These are phyloP conservation scores for Parasteatoda tepidariorum DNA, from an alignment of 1,140 invertebrate genomes.

Conservation along the genomic window DNA sequence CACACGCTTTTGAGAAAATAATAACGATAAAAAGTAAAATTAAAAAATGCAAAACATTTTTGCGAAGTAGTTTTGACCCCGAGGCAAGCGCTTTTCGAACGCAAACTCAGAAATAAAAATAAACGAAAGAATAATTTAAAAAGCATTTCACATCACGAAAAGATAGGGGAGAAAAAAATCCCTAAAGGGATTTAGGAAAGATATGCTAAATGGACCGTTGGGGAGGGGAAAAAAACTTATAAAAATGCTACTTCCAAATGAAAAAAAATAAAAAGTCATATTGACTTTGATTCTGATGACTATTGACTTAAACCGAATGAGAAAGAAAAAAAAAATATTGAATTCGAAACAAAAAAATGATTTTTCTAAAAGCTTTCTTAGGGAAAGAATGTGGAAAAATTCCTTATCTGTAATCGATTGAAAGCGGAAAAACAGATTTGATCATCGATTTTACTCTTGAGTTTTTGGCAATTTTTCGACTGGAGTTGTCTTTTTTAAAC, in stretches of 20 bases:
- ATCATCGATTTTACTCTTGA: constrained; percentile 33
- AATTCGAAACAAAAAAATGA: neutral
- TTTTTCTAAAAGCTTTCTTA: constrained; percentile 22
- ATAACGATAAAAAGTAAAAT: too few species aligned
- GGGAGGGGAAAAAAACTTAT: neutral
- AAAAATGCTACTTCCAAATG: constrained; percentile 12
- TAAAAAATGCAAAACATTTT: too few species aligned
- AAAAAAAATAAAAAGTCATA: neutral
- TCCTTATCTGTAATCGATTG: constrained; percentile 39
- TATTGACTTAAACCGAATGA: constrained; percentile 22
- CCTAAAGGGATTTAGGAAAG: neutral
- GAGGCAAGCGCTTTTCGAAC: too few species aligned
- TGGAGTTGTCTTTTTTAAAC: neutral
- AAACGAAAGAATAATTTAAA: too few species aligned
- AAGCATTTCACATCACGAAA: too few species aligned
- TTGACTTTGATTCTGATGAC: constrained; percentile 43
- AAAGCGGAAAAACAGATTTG: constrained; percentile 27
- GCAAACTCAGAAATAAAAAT: neutral
- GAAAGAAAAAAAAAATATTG: constrained; percentile 1
- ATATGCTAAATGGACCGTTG: constrained; percentile 29
- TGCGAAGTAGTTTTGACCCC: too few species aligned
- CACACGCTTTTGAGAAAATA: too few species aligned
- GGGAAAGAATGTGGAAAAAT: neutral
- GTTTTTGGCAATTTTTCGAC: constrained; percentile 8
- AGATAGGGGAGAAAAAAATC: neutral